These are phyloP conservation scores for Apodemia duryi DNA, from an alignment of 2,888 invertebrate genomes.

Conservation along the genomic window DNA sequence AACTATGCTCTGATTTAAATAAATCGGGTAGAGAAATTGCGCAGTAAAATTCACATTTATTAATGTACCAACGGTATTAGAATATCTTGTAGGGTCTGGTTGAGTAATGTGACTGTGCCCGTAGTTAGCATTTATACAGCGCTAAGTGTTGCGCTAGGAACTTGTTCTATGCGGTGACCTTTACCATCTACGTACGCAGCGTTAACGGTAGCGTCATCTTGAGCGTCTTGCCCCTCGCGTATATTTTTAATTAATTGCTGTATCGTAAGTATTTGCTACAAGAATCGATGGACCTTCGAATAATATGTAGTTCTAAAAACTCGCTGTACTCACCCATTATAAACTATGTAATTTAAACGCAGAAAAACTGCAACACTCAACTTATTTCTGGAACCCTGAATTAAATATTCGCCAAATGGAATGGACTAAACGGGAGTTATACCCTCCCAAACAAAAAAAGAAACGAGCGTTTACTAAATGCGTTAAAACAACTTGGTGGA, in stretches of 20 bases:
- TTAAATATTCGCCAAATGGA: too few relatives aligned
- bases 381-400: too few relatives aligned
- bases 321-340: too few relatives aligned
- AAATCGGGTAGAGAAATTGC: too few relatives aligned
- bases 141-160: constrained; percentile 30
- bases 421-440: too few relatives aligned
- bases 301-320: neutral
- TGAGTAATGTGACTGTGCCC: constrained; percentile 34
- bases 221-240: neutral
- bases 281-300: neutral
- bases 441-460: too few relatives aligned
- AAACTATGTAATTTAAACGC: too few relatives aligned
- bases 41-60: neutral
- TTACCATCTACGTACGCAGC: constrained; percentile 36
- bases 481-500: too few relatives aligned
- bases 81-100: constrained; percentile 18
- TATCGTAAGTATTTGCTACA: neutral
- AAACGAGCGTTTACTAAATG: too few relatives aligned
- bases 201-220: constrained; percentile 25
- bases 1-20: too few relatives aligned
- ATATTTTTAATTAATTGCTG: constrained; percentile 1
- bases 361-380: too few relatives aligned
- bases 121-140: constrained; percentile 11
- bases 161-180: constrained; percentile 35
- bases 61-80: constrained; percentile 9